These are phyloP conservation scores for Drosophila jambulina DNA, from an alignment of 1,140 invertebrate species.

Conservation along the genomic window DNA sequence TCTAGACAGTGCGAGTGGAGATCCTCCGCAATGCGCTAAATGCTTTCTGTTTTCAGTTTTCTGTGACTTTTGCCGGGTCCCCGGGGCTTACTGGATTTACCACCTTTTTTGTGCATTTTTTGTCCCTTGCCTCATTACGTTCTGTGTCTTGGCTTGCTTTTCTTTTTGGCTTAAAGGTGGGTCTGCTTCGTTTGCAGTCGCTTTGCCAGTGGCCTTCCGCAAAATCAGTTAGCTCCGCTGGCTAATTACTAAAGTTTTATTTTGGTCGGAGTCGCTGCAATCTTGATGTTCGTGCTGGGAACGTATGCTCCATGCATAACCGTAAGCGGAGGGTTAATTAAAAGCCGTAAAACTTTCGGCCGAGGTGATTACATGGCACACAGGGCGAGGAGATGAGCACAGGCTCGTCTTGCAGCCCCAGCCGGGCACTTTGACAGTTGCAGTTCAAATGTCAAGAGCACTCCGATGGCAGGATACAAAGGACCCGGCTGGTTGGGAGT, in stretches of 20 bases:
- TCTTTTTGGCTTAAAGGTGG: slow-evolving; percentile 16
- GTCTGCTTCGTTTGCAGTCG: slow-evolving; percentile 66
- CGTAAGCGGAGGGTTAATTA: slow-evolving; percentile 75
- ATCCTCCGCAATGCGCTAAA: slow-evolving; percentile 80
- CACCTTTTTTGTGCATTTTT: slow-evolving; percentile 4
- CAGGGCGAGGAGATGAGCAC: neutral
- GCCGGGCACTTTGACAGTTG: slow-evolving; percentile 67
- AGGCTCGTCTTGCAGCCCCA: slow-evolving; percentile 45
- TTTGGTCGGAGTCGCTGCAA: slow-evolving; percentile 47
- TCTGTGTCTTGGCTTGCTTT: slow-evolving; percentile 44
- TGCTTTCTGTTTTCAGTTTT: slow-evolving; percentile 54
- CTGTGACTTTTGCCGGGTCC: slow-evolving; percentile 46
- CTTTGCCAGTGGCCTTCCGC: slow-evolving; percentile 44
- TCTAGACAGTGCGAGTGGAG: slow-evolving; percentile 58
- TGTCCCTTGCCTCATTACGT: slow-evolving; percentile 61
- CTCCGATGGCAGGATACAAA: slow-evolving; percentile 43
- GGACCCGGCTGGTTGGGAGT: slow-evolving; percentile 21
- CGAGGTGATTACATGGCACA: slow-evolving; percentile 52
- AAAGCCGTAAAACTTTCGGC: slow-evolving; percentile 68
- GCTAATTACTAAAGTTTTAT: slow-evolving; percentile 85
- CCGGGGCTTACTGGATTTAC: neutral
- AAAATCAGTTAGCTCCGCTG: slow-evolving; percentile 81
- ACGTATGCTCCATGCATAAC: slow-evolving; percentile 39
- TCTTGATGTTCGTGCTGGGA: slow-evolving; percentile 76
- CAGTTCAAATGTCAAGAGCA: slow-evolving; percentile 80